phyloP scores from a whole-genome alignment of 2,797 vertebrate genomes.

The Platyrinchus mystaceus region DNA sequence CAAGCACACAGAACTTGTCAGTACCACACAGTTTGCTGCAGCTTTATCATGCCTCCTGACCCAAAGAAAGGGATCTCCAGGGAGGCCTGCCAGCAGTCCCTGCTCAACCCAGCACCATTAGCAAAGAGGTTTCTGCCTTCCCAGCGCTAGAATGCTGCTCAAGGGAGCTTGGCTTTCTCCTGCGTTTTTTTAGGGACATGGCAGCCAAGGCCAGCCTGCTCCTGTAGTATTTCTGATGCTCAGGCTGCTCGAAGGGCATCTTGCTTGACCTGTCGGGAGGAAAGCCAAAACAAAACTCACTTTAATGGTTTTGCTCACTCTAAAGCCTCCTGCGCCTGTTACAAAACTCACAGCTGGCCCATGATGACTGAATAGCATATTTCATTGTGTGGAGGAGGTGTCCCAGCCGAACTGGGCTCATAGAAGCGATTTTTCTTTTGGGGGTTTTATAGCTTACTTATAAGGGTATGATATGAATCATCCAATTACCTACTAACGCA shows the following conservation, averaged over 20 bases:
- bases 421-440: background rate
- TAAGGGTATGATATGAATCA: background rate
- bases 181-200: background rate
- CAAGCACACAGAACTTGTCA: background rate
- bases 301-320: rapidly evolving
- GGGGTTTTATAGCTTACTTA: background rate
- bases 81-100: no score
- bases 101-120: background rate
- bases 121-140: background rate
- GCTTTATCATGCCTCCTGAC: background rate
- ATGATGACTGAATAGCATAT: background rate
- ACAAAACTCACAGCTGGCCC: background rate
- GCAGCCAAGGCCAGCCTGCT: background rate
- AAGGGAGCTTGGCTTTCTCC: rapidly evolving
- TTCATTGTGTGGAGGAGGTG: background rate
- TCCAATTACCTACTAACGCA: background rate
- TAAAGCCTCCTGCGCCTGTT: background rate
- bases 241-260: rapidly evolving
- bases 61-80: background rate
- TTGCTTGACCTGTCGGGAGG: rapidly evolving
- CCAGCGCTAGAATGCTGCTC: background rate
- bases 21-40: background rate
- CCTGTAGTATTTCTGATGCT: background rate
- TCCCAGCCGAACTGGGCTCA: background rate
- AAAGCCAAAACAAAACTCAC: background rate